These are phyloP conservation scores for Mactra quadrangularis DNA, from an alignment of 1,140 invertebrate species.

Conservation along the genomic window DNA sequence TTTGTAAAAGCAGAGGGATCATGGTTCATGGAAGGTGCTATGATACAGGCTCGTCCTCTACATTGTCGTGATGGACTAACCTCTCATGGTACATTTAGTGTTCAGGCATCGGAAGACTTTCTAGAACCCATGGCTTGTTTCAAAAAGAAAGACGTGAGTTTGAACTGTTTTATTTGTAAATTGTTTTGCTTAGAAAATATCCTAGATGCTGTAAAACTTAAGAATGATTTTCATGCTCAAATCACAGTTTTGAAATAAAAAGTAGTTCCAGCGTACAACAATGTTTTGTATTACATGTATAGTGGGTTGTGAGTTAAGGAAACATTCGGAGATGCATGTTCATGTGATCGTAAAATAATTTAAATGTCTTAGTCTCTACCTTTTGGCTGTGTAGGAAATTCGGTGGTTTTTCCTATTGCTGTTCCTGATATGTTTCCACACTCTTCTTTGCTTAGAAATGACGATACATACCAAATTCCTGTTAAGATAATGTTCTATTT, in stretches of 20 bases:
- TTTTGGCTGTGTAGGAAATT: no score
- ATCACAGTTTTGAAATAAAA: background rate
- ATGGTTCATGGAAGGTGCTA: constrained; percentile 30
- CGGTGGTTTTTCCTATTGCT: no score
- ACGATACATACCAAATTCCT: no score
- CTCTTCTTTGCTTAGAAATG: no score
- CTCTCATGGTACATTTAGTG: constrained; percentile 21
- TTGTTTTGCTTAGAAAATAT: background rate
- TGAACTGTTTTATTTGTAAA: background rate
- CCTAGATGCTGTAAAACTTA: background rate
- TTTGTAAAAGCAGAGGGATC: constrained; percentile 27
- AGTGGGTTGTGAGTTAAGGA: no score
- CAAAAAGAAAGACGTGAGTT: background rate
- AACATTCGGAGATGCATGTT: no score
- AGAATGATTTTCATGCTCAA: no score
- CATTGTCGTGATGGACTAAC: background rate
- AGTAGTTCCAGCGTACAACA: background rate
- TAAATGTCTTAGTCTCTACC: no score
- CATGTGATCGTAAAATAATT: no score
- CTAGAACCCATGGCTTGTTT: constrained; percentile 27
- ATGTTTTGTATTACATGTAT: background rate
- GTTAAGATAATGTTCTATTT: no score
- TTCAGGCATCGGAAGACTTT: background rate
- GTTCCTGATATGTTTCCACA: no score
- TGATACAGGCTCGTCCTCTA: constrained; percentile 9